Evolutionary conservation across 2,113 vertebrate species (phyloP), one percentile per base, ranked within the genome.

Genomic region (Tringa solitaria): DNA sequence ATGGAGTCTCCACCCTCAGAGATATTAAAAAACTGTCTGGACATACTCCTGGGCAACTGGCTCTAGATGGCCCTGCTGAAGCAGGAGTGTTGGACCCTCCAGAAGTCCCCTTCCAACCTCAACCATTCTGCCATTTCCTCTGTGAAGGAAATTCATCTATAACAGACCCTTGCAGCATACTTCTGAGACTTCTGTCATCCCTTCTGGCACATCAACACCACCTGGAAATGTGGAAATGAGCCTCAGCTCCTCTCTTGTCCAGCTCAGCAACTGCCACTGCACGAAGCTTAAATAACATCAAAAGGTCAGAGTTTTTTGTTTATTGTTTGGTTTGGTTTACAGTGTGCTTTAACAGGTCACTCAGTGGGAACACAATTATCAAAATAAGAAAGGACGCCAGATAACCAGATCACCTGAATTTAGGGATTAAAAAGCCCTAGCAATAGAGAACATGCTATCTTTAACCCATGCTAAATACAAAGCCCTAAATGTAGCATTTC

Each of bases 71-170:
- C 22, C 37, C 39, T 46, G 63, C 26, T 69, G 70, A 64, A 84
- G 54, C 48, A 50, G 1, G 0, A 0, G 6, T 3, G 3, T 1
- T 85, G 35, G 69, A 74, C 64, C n/a, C 43, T 41, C 48, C 41
- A 79, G 35, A 79, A n/a, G 24, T 63, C 43, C 35, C 16, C 21
- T 69, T 89, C 41, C 51, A 67, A 75, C 35, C 14, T 57, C 51
- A 74, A 27, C 19, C 10, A 56, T 45, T 39, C 54, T 24, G 45
- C 2, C 39, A 65, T 77, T 81, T 70, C 14, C 69, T 43, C 43
- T 64, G 1, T 10, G 28, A 78, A 75, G 51, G 21, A 85, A 77
- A 77, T 9, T 1, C 10, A 67, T 23, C 64, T 43, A 9, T 20
- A 79, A 72, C 35, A 76, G 19, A 87, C 6, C 9, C 23, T 14